Base-by-base conservation (phyloP, 2,888 invertebrate genomes). In the Carpatolechia fugitivella region DNA sequence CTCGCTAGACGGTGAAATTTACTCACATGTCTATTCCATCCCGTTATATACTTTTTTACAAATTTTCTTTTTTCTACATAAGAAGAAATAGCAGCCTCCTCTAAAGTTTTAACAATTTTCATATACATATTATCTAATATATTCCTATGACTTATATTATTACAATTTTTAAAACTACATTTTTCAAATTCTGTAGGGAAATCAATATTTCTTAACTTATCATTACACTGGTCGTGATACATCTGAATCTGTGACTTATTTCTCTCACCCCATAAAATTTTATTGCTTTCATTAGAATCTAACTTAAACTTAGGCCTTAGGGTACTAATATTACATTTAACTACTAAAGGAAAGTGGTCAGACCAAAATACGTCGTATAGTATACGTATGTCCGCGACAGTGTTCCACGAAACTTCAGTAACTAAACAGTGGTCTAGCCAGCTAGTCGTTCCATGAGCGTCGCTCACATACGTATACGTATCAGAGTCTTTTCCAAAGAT, bases 301-400 rank as follows among this genome's bases (percentile, higher is more conserved):
- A 13, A 3, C 1, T 14, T 11, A 31, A 30, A 1, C 31, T 52
- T 52, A 10, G 13, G 29, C 30, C 4, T 13, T 4, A 41, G 3
- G 0, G 30, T 3, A 18, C 29, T 33, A 4, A 57, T 36, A 31
- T 57, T 51, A 52, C 54, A 54, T 14, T 47, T 36, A 10, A 54
- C 4, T 4, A 54, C 8, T 14, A 57, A 33, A 6, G 52, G 57
- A 13, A 41, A 41, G 40, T 57, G 57, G 18, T 57, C 54, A 8
- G 57, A 57, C 36, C 54, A 57, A 30, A 10, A n/a, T 7, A 30
- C 33, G 31, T 54, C 57, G 51, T 57, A 52, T 18, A 30, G 35
- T 16, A 57, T 44, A 41, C 31, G 14, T 4, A 48, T 38, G 20
- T 46, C 33, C 11, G 6, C 6, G n/a, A 56, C 49, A 11, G 20